Evolutionary conservation across 2,113 vertebrate species (phyloP).

Genomic region (Urocynchramus pylzowi): DNA sequence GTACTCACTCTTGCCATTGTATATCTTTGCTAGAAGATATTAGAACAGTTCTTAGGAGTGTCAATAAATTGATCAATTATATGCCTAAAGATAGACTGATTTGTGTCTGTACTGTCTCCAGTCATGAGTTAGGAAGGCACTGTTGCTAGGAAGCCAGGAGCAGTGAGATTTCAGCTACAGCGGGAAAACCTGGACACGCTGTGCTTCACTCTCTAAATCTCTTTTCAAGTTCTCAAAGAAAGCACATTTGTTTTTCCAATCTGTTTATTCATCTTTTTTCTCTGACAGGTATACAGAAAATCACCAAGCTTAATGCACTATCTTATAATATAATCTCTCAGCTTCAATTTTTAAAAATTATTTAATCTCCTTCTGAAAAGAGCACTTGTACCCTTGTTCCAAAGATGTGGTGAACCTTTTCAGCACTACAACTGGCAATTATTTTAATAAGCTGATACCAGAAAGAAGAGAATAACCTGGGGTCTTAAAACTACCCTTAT

Average conservation of each 20-base stretch:
- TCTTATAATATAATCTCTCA: neutral
- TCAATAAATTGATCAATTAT: neutral
- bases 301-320: neutral
- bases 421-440: neutral
- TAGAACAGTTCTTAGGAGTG: neutral
- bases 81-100: neutral
- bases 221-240: neutral
- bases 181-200: neutral
- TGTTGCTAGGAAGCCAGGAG: slow-evolving; percentile 54
- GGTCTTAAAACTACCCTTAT: neutral
- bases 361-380: neutral
- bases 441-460: neutral
- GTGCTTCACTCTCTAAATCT: neutral
- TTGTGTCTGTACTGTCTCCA: neutral
- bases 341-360: neutral
- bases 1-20: neutral
- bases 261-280: neutral
- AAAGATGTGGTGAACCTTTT: neutral
- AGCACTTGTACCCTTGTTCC: neutral
- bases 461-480: neutral
- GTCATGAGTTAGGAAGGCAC: neutral
- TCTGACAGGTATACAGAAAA: neutral
- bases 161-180: neutral
- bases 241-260: neutral
- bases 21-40: neutral